These are phyloP conservation scores for Chromoteleia sp. DNA, from an alignment of 2,888 invertebrate species.

Conservation along the genomic window DNA sequence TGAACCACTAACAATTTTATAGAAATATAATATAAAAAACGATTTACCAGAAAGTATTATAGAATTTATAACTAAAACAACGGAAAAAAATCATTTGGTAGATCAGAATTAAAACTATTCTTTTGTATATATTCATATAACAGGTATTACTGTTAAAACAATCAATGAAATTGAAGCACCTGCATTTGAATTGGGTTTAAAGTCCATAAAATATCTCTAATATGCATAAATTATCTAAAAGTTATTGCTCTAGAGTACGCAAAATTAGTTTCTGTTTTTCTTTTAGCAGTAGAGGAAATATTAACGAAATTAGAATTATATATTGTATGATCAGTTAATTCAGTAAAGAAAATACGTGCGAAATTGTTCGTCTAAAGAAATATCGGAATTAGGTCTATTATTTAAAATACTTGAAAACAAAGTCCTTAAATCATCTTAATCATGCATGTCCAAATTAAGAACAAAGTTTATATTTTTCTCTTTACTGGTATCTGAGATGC, in stretches of 20 bases:
- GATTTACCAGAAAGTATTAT: slow-evolving; percentile 80
- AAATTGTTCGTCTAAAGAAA: slow-evolving; percentile 77
- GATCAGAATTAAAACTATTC: slow-evolving; percentile 72
- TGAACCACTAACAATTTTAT: slow-evolving; percentile 84
- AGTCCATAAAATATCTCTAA: slow-evolving; percentile 74
- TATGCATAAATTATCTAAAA: slow-evolving; percentile 68
- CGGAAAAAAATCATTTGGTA: slow-evolving; percentile 44
- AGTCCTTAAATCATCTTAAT: slow-evolving; percentile 84
- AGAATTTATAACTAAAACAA: slow-evolving; percentile 26
- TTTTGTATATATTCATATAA: slow-evolving; percentile 74
- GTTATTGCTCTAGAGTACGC: slow-evolving; percentile 73
- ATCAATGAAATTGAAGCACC: slow-evolving; percentile 74
- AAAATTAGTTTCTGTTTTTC: slow-evolving; percentile 75
- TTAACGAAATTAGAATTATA: slow-evolving; percentile 75
- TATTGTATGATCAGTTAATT: slow-evolving; percentile 73
- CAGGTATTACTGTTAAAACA: slow-evolving; percentile 75
- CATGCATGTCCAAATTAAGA: slow-evolving; percentile 89
- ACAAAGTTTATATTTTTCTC: slow-evolving; percentile 85
- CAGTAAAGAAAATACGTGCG: slow-evolving; percentile 72
- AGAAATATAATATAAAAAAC: slow-evolving; percentile 81
- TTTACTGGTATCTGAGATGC: slow-evolving; percentile 80
- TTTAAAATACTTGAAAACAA: slow-evolving; percentile 88
- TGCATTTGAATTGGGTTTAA: slow-evolving; percentile 73
- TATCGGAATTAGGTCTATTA: slow-evolving; percentile 85
- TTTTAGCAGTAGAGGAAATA: slow-evolving; percentile 76